Percentiles rank a stretch among this genome's conserved stretches.
Conservation (phyloP, 1,140 invertebrate species). For the Temnothorax curvispinosus region DNA sequence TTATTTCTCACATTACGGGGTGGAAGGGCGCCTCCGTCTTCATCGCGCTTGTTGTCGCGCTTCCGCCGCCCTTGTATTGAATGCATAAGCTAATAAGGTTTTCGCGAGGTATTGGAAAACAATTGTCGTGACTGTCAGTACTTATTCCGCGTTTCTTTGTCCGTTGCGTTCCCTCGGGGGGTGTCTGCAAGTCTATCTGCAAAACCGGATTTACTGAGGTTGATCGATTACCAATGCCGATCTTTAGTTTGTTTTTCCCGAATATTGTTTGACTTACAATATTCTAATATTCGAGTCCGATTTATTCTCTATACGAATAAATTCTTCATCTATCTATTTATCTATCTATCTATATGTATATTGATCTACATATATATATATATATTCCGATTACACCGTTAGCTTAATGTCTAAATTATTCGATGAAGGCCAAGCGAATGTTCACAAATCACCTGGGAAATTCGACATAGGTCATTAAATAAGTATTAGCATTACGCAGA, state of each 20-base stretch:
- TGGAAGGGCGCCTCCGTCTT: neutral
- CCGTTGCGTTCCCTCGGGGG: neutral
- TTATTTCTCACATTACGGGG: conserved; percentile 48
- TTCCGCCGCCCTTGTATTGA: neutral
- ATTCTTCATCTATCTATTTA: neutral
- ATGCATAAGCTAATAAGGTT: conserved; percentile 21
- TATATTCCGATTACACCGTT: neutral
- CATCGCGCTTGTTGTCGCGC: neutral
- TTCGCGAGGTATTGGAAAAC: neutral
- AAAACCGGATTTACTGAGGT: neutral
- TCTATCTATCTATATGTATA: neutral
- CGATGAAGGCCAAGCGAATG: neutral
- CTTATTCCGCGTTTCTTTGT: neutral
- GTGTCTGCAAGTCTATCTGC: neutral
- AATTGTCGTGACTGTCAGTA: neutral
- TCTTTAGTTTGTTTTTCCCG: neutral
- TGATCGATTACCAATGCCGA: neutral
- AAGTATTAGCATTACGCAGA: conserved; percentile 5
- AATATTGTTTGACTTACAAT: conserved; percentile 8
- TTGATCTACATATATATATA: neutral
- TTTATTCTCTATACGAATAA: neutral
- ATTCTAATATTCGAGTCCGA: conserved; percentile 14
- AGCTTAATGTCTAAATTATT: conserved; percentile 47
- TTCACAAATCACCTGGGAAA: conserved; percentile 14
- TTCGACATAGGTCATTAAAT: conserved; percentile 21